A percentile compares a stretch with the other conserved stretches of the same genome.
phyloP scores from a whole-genome alignment of 2,797 vertebrate genomes.

The Hippocampus kuda region DNA sequence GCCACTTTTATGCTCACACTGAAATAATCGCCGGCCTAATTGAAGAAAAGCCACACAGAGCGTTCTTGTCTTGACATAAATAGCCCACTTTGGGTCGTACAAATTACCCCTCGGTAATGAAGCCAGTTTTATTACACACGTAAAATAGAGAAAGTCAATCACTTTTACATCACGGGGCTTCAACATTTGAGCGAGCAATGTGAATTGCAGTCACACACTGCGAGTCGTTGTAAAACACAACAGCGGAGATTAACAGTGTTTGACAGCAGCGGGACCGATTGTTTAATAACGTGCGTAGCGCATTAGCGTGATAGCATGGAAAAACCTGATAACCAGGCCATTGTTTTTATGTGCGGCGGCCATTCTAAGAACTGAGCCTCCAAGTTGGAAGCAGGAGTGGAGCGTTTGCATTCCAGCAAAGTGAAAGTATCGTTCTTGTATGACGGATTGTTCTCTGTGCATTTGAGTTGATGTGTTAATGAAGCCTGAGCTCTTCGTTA shows the following conservation, averaged over 20 bases:
- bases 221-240: conserved; percentile 27
- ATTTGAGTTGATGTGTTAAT: conserved; percentile 26
- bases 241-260: conserved; percentile 35
- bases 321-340: conserved; percentile 45
- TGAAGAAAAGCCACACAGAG: neutral
- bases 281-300: conserved; percentile 47
- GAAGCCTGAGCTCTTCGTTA: conserved; percentile 11
- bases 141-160: conserved; percentile 49
- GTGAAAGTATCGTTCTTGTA: conserved; percentile 17
- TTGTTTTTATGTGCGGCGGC: conserved; percentile 32
- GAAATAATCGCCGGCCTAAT: neutral
- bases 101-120: conserved; percentile 39
- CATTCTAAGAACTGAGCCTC: conserved; percentile 28
- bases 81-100: conserved; percentile 24
- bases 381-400: conserved; percentile 33
- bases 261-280: conserved; percentile 46
- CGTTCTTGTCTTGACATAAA: conserved; percentile 38
- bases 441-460: conserved; percentile 17
- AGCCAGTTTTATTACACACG: conserved; percentile 45
- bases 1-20: conserved; percentile 14
- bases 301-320: conserved; percentile 50
- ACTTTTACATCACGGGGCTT: conserved; percentile 42
- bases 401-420: conserved; percentile 19
- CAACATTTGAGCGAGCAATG: conserved; percentile 28
- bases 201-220: conserved; percentile 39